Evolutionary conservation across 2,797 vertebrate genomes (phyloP).

Genomic region (Potorous gilbertii): DNA sequence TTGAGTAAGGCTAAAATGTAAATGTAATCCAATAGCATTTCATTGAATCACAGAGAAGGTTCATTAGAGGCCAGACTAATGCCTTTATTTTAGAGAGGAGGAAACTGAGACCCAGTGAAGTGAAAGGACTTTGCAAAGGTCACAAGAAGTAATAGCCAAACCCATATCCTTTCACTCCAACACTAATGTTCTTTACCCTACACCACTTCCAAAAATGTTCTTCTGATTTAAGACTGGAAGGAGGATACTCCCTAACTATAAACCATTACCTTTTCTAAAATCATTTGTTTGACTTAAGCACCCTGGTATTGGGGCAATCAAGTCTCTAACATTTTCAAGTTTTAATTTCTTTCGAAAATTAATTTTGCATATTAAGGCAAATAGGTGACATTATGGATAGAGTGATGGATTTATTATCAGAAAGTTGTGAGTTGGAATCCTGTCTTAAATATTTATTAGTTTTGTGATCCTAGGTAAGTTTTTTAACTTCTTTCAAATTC

Average conservation of each 20-base stretch:
- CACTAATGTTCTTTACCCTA: background rate
- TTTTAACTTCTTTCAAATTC: background rate
- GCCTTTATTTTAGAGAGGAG: background rate
- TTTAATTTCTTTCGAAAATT: background rate
- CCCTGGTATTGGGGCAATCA: background rate
- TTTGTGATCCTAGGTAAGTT: background rate
- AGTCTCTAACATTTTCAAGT: background rate
- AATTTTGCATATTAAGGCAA: background rate
- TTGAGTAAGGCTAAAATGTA: background rate
- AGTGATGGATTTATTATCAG: background rate
- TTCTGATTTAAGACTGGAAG: background rate
- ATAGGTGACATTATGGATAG: background rate
- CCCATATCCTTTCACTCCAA: background rate
- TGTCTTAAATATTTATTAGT: background rate
- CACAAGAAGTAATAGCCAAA: background rate
- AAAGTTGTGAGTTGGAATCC: background rate
- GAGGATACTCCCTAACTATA: background rate
- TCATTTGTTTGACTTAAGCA: background rate
- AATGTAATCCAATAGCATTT: background rate
- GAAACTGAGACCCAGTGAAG: background rate
- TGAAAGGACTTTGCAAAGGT: background rate
- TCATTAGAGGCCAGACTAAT: background rate
- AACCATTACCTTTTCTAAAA: background rate
- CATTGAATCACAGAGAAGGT: background rate
- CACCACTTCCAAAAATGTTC: background rate